Evolutionary conservation across 2,113 vertebrate genomes (phyloP).

Genomic region (Gallinago media): DNA sequence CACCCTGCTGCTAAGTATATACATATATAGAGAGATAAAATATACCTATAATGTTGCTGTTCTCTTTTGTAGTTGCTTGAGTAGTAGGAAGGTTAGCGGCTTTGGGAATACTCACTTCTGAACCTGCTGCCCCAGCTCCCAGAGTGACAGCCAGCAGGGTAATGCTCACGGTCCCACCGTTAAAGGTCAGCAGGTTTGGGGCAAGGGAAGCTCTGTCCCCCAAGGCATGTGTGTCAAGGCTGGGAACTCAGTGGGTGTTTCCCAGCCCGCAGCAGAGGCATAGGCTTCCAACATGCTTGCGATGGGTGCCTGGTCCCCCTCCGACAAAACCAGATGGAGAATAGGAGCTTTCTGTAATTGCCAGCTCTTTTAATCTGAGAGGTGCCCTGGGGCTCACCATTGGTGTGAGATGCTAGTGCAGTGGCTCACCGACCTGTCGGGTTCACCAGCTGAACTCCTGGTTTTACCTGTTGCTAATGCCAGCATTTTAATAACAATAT

Average conservation of each 20-base stretch:
- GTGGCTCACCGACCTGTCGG: accelerated
- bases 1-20: background rate
- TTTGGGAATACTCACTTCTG: background rate
- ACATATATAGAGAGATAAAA: too few relatives aligned
- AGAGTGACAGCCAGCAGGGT: background rate
- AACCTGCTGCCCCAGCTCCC: background rate
- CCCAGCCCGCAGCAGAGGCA: background rate
- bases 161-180: too few relatives aligned
- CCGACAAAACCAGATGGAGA: background rate
- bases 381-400: background rate
- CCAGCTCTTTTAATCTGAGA: background rate
- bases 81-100: background rate
- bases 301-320: background rate
- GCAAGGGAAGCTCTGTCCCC: background rate
- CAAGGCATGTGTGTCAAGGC: accelerated
- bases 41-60: background rate
- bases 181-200: background rate
- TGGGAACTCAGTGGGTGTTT: background rate
- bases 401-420: background rate
- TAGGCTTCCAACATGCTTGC: background rate
- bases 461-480: background rate
- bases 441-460: background rate
- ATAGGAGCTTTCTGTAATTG: background rate
- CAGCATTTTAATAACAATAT: background rate
- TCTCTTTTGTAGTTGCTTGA: background rate